Percentiles rank a stretch among this genome's conserved stretches.
phyloP scores from a whole-genome alignment of 2,113 vertebrate genomes.

The Varanus salvator region DNA sequence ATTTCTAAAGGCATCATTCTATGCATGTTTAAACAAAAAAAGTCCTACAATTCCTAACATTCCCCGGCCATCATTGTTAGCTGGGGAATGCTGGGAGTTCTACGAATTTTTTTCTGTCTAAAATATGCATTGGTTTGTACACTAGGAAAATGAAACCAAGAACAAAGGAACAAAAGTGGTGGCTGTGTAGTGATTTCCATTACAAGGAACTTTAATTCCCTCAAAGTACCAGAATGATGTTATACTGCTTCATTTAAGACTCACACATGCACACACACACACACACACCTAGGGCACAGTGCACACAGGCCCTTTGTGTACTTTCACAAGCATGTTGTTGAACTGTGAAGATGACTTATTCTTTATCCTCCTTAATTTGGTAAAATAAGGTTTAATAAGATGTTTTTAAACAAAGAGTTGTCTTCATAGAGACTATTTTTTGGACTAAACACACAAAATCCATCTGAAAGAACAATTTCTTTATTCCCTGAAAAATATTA shows the following conservation, averaged over 20 bases:
- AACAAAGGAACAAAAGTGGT: constrained; percentile 37
- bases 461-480: background rate
- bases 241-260: constrained; percentile 32
- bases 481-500: constrained; percentile 22
- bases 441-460: background rate
- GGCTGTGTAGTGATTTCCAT: constrained; percentile 26
- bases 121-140: too few species aligned
- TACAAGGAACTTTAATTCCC: constrained; percentile 34
- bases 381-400: constrained; percentile 30
- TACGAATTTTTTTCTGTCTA: too few species aligned
- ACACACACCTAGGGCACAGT: constrained; percentile 12
- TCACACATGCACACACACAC: too few species aligned
- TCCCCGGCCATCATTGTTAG: too few species aligned
- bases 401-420: constrained; percentile 32
- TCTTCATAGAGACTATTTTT: constrained; percentile 51
- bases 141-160: background rate
- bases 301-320: background rate
- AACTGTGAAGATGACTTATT: constrained; percentile 35
- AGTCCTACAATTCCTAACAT: too few species aligned
- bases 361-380: constrained; percentile 43
- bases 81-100: too few species aligned
- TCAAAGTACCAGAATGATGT: background rate
- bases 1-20: background rate
- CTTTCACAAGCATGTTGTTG: background rate
- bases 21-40: too few species aligned